Evolutionary conservation across 2,888 invertebrate species (phyloP).

Genomic region (Andrena dorsata): DNA sequence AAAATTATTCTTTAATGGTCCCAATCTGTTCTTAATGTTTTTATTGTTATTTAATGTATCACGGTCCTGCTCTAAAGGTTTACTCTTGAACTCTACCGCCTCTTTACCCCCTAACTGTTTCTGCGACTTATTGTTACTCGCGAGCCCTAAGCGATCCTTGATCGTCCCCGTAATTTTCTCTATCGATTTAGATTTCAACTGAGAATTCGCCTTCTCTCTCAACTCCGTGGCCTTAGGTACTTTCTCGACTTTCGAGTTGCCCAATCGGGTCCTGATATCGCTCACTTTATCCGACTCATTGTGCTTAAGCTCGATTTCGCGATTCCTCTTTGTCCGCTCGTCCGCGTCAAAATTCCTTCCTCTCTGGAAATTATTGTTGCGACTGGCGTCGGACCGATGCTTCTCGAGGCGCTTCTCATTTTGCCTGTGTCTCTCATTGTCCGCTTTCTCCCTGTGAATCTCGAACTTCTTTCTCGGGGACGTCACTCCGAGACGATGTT

Average conservation of each 20-base stretch:
- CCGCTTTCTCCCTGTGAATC: slow-evolving; percentile 63
- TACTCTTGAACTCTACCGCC: slow-evolving; percentile 48
- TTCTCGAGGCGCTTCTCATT: slow-evolving; percentile 67
- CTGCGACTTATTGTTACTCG: slow-evolving; percentile 44
- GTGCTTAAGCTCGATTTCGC: slow-evolving; percentile 44
- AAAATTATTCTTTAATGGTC: slow-evolving; percentile 72
- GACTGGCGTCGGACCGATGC: slow-evolving; percentile 60
- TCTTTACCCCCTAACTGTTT: slow-evolving; percentile 56
- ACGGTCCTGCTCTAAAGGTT: slow-evolving; percentile 53
- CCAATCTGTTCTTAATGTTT: slow-evolving; percentile 76
- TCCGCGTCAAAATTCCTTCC: slow-evolving; percentile 56
- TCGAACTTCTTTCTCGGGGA: slow-evolving; percentile 78
- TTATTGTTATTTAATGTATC: slow-evolving; percentile 79
- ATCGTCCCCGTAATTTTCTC: slow-evolving; percentile 68
- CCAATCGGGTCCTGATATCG: slow-evolving; percentile 63
- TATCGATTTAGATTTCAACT: slow-evolving; percentile 27
- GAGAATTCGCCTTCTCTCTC: slow-evolving; percentile 59
- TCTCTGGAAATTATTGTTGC: slow-evolving; percentile 63
- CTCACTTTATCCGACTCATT: slow-evolving; percentile 55
- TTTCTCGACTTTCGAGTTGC: slow-evolving; percentile 66
- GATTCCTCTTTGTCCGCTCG: slow-evolving; percentile 57
- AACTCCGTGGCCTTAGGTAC: slow-evolving; percentile 50
- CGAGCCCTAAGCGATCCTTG: slow-evolving; percentile 78
- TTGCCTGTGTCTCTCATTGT: slow-evolving; percentile 54
- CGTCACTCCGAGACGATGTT: slow-evolving; percentile 76